Percentiles rank a stretch among this genome's conserved stretches.
These are phyloP conservation scores for Gymnothorax javanicus DNA, from an alignment of 2,797 vertebrate species.

Conservation along the genomic window DNA sequence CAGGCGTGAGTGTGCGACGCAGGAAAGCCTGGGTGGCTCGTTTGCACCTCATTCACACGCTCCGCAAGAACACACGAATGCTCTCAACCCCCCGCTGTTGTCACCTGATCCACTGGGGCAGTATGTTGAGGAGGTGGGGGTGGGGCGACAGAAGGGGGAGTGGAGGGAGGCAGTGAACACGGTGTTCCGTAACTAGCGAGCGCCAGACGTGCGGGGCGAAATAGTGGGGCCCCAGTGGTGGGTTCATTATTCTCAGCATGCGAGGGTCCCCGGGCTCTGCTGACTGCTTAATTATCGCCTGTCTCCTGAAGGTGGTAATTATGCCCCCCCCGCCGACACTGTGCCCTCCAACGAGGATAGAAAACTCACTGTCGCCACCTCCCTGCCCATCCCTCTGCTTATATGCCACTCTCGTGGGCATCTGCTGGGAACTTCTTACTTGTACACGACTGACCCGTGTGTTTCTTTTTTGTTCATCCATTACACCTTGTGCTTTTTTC, in stretches of 20 bases:
- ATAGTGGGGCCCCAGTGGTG: not conserved
- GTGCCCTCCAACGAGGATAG: conserved; percentile 44
- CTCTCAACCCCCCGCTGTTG: not conserved
- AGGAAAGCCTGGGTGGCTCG: conserved; percentile 26
- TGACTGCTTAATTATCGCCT: conserved; percentile 69
- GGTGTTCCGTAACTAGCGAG: not conserved
- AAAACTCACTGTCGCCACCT: conserved; percentile 1
- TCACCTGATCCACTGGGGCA: not conserved
- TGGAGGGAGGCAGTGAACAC: not conserved
- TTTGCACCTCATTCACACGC: conserved; percentile 20
- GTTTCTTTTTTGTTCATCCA: not conserved
- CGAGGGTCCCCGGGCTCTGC: conserved; percentile 12
- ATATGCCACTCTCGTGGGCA: conserved; percentile 25
- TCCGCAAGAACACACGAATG: not conserved
- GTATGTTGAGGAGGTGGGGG: not conserved
- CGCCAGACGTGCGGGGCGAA: not conserved
- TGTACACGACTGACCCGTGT: not conserved
- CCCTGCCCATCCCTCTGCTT: conserved; percentile 15
- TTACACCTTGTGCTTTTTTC: conserved; percentile 33
- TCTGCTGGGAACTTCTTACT: not conserved
- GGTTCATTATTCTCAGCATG: conserved; percentile 28
- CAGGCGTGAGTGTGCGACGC: conserved; percentile 87
- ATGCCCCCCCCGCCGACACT: conserved; percentile 52
- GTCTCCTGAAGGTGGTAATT: conserved; percentile 65
- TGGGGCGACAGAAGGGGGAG: not conserved